Base-by-base conservation (phyloP, 2,888 invertebrate species). In the Lasioglossum lativentre region DNA sequence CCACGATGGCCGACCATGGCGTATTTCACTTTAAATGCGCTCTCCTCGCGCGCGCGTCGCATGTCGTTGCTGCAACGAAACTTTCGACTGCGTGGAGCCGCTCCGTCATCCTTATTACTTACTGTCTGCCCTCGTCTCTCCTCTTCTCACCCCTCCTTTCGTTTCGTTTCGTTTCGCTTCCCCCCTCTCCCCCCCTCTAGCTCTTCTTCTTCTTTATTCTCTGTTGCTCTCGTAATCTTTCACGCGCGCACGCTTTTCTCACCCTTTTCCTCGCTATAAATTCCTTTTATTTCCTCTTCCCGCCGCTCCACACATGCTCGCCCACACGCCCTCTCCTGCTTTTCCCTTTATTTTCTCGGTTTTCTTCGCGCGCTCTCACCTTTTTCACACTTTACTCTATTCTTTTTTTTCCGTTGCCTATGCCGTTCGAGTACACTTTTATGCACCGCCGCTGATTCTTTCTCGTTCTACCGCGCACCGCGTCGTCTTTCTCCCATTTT, bases 11-110 rank as follows among this genome's bases (percentile, higher is more conserved):
- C 72, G 76, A 63, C 79, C 81, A 38, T 77, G 42, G 27, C 75
- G 63, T 78, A 70, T 89, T 84, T 77, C 78, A 72, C 23, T 79
- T 80, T 75, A 63, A 83, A 80, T 38, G 66, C 52, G 73, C 27
- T 59, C 42, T 19, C 27, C 40, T 52, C 8, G 34, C 12, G 23
- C 38, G 68, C 68, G 38, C 59, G 59, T 30, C 34, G 23, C 30
- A 23, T 52, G 52, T 52, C 66, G 66, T 23, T 19, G 34, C 34
- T 34, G 34, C 30, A 34, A 40, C 74, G 30, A 10, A 72, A 73
- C 40, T 84, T 81, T 75, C 27, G 63, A 63, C 34, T 27, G 14
- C 38, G 34, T 38, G 10, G 68, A 4, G 10, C 68, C 68, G 38
- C 38, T 68, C 38, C 68, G 38, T 68, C 68, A 68, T 68, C 68